phyloP scores from a whole-genome alignment of 2,888 invertebrate species.

The Ommatoiulus sabulosus region DNA sequence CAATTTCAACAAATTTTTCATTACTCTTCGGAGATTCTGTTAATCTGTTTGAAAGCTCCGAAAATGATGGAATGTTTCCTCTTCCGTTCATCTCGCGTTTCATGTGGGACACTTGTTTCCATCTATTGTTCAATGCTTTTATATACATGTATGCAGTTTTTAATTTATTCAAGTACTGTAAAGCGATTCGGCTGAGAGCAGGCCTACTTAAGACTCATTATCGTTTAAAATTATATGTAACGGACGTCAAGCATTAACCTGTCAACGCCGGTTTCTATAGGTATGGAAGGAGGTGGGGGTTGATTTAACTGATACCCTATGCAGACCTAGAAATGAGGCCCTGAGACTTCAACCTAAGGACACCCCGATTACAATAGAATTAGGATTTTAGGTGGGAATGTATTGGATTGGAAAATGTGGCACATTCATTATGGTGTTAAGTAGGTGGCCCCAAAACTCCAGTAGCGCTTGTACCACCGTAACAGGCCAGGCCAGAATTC shows the following conservation, averaged over 20 bases:
- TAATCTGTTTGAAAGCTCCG: background rate
- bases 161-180: constrained; percentile 6
- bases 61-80: background rate
- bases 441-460: constrained; percentile 51
- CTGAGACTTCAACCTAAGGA: constrained; percentile 40
- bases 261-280: constrained; percentile 22
- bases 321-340: constrained; percentile 23
- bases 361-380: constrained; percentile 29
- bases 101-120: constrained; percentile 10
- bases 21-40: background rate
- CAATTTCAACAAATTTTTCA: background rate
- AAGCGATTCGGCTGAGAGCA: background rate
- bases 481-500: constrained; percentile 36
- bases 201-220: constrained; percentile 32
- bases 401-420: constrained; percentile 52
- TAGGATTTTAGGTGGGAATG: constrained; percentile 51
- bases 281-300: background rate
- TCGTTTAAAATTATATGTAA: constrained; percentile 21
- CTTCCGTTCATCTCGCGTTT: background rate
- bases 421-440: constrained; percentile 52
- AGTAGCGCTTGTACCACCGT: constrained; percentile 19
- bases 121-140: background rate
- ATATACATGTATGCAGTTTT: constrained; percentile 22
- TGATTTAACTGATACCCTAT: constrained; percentile 24
- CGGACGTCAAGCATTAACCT: constrained; percentile 31